Percentiles rank a stretch among this genome's conserved stretches.
These are phyloP conservation scores for Zaprionus lineosus DNA, from an alignment of 2,888 invertebrate species.

Conservation along the genomic window DNA sequence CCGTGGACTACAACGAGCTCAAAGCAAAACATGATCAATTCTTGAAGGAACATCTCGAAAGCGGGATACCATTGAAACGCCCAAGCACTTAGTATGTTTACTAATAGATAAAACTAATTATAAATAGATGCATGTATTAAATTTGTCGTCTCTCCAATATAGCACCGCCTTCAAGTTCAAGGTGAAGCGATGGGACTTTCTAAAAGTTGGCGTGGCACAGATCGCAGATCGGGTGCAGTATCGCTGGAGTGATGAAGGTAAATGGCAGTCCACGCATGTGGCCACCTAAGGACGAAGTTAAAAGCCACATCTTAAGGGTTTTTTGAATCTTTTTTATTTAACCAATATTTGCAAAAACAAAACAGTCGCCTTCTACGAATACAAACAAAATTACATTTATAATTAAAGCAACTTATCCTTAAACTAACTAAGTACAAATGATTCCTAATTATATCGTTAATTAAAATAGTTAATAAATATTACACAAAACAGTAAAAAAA, in stretches of 20 bases:
- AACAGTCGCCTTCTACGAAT: slow-evolving; percentile 69
- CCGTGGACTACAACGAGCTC: slow-evolving; percentile 56
- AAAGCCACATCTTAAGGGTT: too few relatives aligned
- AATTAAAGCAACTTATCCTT: slow-evolving; percentile 36
- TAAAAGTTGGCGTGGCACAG: slow-evolving; percentile 61
- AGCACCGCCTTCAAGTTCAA: slow-evolving; percentile 80
- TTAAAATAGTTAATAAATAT: slow-evolving; percentile 75
- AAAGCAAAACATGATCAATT: slow-evolving; percentile 63
- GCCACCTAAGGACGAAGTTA: too few relatives aligned
- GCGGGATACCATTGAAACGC: slow-evolving; percentile 54
- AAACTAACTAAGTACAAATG: slow-evolving; percentile 41
- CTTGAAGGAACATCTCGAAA: slow-evolving; percentile 41
- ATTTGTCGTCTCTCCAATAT: not conserved
- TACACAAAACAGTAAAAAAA: slow-evolving; percentile 74
- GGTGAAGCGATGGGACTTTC: slow-evolving; percentile 79
- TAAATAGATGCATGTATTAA: too few relatives aligned
- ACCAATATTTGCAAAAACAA: slow-evolving; percentile 50
- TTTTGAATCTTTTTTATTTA: slow-evolving; percentile 47
- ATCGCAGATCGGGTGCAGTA: slow-evolving; percentile 81
- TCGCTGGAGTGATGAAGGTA: slow-evolving; percentile 33
- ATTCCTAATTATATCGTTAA: slow-evolving; percentile 29
- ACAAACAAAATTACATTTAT: slow-evolving; percentile 45
- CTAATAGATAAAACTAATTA: not conserved
- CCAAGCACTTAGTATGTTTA: slow-evolving; percentile 73
- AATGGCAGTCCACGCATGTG: slow-evolving; percentile 77